These are phyloP conservation scores for Halesus radiatus DNA, from an alignment of 1,140 invertebrate species.

Conservation along the genomic window DNA sequence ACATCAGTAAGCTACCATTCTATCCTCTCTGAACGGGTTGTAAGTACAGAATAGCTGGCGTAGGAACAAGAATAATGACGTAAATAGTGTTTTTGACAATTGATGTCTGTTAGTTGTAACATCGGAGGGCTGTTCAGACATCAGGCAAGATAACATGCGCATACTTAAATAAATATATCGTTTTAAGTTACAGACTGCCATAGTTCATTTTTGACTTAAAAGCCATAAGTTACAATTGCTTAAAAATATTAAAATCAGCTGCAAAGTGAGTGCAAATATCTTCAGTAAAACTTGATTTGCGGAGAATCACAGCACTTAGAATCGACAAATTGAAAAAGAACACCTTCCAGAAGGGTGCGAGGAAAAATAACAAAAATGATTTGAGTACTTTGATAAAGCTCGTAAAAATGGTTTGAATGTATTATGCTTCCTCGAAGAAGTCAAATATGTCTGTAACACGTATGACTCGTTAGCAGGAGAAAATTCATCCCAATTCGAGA, in stretches of 20 bases:
- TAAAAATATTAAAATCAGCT: too few relatives aligned
- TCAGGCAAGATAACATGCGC: conserved; percentile 15
- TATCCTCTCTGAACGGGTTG: neutral
- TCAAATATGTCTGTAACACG: conserved; percentile 4
- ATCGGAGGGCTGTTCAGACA: conserved; percentile 4
- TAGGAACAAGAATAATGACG: conserved; percentile 16
- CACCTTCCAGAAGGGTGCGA: too few relatives aligned
- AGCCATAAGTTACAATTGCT: too few relatives aligned
- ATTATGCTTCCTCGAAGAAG: neutral
- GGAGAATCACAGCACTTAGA: too few relatives aligned
- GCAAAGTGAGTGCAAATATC: too few relatives aligned
- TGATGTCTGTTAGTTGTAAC: neutral
- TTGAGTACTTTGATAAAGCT: too few relatives aligned
- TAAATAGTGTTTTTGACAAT: too few relatives aligned
- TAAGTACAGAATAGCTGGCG: conserved; percentile 1
- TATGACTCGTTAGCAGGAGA: neutral
- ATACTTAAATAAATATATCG: conserved; percentile 4
- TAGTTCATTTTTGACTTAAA: neutral
- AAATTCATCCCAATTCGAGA: too few relatives aligned
- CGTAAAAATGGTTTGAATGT: too few relatives aligned
- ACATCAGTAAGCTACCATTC: neutral
- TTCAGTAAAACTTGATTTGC: too few relatives aligned
- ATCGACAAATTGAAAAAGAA: too few relatives aligned
- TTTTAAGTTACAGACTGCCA: conserved; percentile 8
- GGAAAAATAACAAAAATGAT: too few relatives aligned